These are phyloP conservation scores for Tineola bisselliella DNA, from an alignment of 2,888 invertebrate genomes.

Conservation along the genomic window DNA sequence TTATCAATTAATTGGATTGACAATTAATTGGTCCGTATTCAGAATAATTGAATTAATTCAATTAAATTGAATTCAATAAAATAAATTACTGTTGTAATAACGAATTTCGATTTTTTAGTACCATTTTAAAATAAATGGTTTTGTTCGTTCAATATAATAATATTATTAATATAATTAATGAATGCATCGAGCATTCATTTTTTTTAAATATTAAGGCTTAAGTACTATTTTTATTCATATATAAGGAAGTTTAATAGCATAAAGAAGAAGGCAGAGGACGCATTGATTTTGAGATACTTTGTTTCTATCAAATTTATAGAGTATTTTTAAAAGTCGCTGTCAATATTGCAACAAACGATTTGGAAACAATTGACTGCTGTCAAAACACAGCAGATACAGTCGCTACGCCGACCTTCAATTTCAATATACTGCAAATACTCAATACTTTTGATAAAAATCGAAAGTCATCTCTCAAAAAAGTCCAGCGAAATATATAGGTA, in stretches of 20 bases:
- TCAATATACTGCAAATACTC: too few relatives aligned
- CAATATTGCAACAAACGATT: too few relatives aligned
- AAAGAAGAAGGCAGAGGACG: slow-evolving; percentile 1
- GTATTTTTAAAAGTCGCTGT: too few relatives aligned
- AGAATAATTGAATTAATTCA: too few relatives aligned
- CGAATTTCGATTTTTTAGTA: neutral
- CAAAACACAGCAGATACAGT: too few relatives aligned
- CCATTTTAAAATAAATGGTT: neutral
- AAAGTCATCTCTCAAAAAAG: neutral
- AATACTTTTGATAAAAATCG: neutral
- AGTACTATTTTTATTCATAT: slow-evolving; percentile 1
- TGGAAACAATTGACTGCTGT: too few relatives aligned
- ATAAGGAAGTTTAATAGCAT: neutral
- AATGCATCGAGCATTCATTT: neutral
- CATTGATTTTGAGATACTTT: neutral
- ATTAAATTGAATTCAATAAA: neutral
- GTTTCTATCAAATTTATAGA: too few relatives aligned
- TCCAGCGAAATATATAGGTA: neutral
- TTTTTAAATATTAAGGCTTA: neutral
- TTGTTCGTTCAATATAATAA: neutral
- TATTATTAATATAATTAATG: neutral
- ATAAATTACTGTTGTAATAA: too few relatives aligned
- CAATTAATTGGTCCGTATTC: too few relatives aligned
- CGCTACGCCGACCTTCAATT: too few relatives aligned
- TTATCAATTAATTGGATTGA: too few relatives aligned